These are phyloP conservation scores for Centruroides sculpturatus DNA, from an alignment of 1,140 invertebrate species.

Conservation along the genomic window DNA sequence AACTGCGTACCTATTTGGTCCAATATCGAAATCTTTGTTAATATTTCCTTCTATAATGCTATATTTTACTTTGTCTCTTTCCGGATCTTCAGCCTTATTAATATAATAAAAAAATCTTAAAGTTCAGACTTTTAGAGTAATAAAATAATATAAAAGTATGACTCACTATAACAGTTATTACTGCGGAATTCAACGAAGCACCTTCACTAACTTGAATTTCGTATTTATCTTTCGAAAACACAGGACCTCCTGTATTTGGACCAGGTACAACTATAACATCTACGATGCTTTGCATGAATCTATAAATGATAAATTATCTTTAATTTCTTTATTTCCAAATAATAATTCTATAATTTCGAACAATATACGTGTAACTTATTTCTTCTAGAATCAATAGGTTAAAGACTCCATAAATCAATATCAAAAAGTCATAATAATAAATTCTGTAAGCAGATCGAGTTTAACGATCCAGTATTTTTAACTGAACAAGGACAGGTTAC, in stretches of 20 bases:
- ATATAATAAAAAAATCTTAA: neutral
- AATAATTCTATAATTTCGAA: no score
- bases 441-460: no score
- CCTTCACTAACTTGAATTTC: constrained; percentile 76
- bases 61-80: constrained; percentile 71
- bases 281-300: constrained; percentile 53
- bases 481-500: no score
- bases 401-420: no score
- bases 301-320: neutral
- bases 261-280: constrained; percentile 65
- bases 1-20: constrained; percentile 34
- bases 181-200: constrained; percentile 66
- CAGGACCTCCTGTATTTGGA: constrained; percentile 67
- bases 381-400: no score
- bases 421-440: no score
- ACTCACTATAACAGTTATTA: constrained; percentile 47
- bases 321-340: no score
- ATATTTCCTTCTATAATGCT: constrained; percentile 73
- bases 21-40: constrained; percentile 65
- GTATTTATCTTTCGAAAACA: constrained; percentile 60
- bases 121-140: neutral
- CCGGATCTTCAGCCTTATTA: constrained; percentile 63
- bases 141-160: neutral
- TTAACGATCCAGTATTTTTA: no score
- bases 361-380: no score